A percentile compares a stretch with the other conserved stretches of the same genome.
Conservation (phyloP, 1,140 invertebrate genomes). For the Listronotus oregonensis region DNA sequence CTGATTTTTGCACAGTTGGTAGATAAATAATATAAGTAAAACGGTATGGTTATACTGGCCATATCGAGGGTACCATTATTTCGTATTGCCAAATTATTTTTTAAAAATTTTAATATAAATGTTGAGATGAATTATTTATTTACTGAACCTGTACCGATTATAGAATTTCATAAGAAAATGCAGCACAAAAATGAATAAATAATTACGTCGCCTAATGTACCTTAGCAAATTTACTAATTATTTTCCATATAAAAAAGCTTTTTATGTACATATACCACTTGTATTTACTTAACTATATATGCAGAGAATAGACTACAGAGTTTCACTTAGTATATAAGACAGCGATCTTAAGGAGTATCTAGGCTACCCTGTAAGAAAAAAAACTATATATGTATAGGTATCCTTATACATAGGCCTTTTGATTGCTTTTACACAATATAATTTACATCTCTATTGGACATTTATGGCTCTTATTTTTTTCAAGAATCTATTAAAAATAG, state of each 20-base stretch:
- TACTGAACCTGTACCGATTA: background rate
- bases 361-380: slow-evolving; percentile 50
- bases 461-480: slow-evolving; percentile 43
- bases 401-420: slow-evolving; percentile 47
- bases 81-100: no score
- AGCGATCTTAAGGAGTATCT: slow-evolving; percentile 37
- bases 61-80: no score
- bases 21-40: no score
- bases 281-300: slow-evolving; percentile 40
- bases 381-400: slow-evolving; percentile 18
- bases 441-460: slow-evolving; percentile 44
- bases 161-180: slow-evolving; percentile 43
- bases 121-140: no score
- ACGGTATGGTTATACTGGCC: no score
- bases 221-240: slow-evolving; percentile 25
- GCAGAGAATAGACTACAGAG: slow-evolving; percentile 32
- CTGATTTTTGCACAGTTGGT: no score
- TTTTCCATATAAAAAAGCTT: slow-evolving; percentile 56
- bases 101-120: no score
- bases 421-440: slow-evolving; percentile 52
- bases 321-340: slow-evolving; percentile 23
- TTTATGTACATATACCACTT: slow-evolving; percentile 53
- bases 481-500: slow-evolving; percentile 43
- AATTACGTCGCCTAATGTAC: no score
- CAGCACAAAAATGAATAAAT: slow-evolving; percentile 40